Evolutionary conservation across 2,113 vertebrate genomes (phyloP).

Genomic region (Pedetes capensis): DNA sequence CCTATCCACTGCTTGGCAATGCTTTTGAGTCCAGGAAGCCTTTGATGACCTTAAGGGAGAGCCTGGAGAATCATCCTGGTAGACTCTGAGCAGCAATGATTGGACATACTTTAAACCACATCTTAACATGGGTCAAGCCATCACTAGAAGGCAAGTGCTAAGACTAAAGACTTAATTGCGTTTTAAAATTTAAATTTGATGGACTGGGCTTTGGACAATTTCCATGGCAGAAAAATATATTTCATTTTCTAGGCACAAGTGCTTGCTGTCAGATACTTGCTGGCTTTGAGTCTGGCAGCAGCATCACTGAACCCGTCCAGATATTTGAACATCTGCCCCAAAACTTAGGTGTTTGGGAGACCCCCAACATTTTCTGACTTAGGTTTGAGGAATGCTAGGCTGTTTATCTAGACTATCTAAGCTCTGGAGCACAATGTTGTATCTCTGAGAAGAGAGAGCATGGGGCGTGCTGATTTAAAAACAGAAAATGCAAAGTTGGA

Average conservation of each 20-base stretch:
- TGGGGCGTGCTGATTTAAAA: constrained; percentile 75
- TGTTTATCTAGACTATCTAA: constrained; percentile 31
- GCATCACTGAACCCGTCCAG: constrained; percentile 52
- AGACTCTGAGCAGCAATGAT: constrained; percentile 78
- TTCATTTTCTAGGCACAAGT: constrained; percentile 61
- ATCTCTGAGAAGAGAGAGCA: constrained; percentile 54
- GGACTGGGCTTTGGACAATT: constrained; percentile 75
- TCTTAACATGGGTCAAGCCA: constrained; percentile 75
- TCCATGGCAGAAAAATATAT: constrained; percentile 67
- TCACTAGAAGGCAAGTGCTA: constrained; percentile 72
- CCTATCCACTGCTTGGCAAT: constrained; percentile 71
- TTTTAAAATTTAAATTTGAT: constrained; percentile 75
- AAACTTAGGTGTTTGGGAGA: constrained; percentile 62
- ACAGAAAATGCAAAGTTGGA: constrained; percentile 78
- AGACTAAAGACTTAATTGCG: constrained; percentile 78
- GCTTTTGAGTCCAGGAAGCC: constrained; percentile 76
- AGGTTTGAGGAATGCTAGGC: constrained; percentile 30
- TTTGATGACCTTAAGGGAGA: constrained; percentile 78
- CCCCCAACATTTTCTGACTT: constrained; percentile 53
- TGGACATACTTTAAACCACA: constrained; percentile 70
- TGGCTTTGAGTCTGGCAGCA: constrained; percentile 46
- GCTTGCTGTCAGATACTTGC: constrained; percentile 52
- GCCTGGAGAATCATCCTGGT: constrained; percentile 74
- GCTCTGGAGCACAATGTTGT: constrained; percentile 50
- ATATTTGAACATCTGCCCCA: constrained; percentile 48